These are phyloP conservation scores for Zaprionus ghesquierei DNA, from an alignment of 1,140 invertebrate genomes.

Conservation along the genomic window DNA sequence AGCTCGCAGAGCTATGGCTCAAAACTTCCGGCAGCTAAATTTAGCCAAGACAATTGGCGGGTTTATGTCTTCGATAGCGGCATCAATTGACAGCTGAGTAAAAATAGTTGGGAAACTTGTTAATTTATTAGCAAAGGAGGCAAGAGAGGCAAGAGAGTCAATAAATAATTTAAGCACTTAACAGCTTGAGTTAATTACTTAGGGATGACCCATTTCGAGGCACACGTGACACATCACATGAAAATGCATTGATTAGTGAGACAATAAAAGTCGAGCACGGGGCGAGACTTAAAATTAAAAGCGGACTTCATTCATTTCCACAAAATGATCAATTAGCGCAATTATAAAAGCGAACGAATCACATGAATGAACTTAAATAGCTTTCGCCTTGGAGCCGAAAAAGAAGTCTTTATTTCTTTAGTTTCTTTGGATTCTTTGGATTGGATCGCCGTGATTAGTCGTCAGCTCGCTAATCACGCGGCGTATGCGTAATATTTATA, in stretches of 20 bases:
- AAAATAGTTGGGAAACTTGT: not conserved
- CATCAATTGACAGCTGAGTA: slow-evolving; percentile 8
- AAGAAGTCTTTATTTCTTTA: not conserved
- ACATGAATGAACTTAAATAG: slow-evolving; percentile 37
- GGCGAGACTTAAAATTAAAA: not conserved
- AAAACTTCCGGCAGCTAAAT: slow-evolving; percentile 7
- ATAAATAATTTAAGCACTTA: slow-evolving; percentile 18
- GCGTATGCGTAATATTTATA: slow-evolving; percentile 67
- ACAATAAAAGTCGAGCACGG: slow-evolving; percentile 24
- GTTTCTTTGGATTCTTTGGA: not conserved
- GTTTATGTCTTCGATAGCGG: not conserved
- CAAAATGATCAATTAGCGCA: slow-evolving; percentile 18
- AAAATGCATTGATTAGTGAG: slow-evolving; percentile 29
- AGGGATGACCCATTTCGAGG: slow-evolving; percentile 17
- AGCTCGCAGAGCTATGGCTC: not conserved
- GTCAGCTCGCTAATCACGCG: slow-evolving; percentile 11
- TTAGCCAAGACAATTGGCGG: not conserved
- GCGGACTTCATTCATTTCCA: slow-evolving; percentile 28
- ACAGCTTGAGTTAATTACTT: slow-evolving; percentile 4
- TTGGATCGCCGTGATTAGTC: not conserved
- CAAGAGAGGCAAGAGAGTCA: not conserved
- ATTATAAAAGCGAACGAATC: slow-evolving; percentile 15
- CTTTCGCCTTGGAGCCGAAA: slow-evolving; percentile 7
- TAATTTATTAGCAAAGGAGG: not conserved
- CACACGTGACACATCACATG: slow-evolving; percentile 35